A percentile compares a stretch with the other conserved stretches of the same genome.
Conservation (phyloP, 2,113 vertebrate genomes). For the Abramis brama region DNA sequence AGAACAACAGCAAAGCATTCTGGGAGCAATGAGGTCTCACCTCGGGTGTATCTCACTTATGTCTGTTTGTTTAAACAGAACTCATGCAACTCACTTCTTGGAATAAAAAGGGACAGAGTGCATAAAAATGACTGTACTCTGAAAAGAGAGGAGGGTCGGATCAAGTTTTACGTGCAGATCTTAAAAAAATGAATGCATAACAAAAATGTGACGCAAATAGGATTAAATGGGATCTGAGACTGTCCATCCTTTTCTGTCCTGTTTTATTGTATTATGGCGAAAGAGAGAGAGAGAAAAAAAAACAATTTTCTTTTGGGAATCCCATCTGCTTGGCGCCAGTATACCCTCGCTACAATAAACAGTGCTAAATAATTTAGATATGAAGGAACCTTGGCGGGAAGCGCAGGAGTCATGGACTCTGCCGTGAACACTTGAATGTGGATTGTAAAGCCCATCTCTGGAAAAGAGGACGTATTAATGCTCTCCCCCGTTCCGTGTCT, state of each 20-base stretch:
- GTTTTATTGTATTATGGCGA: slow-evolving; percentile 62
- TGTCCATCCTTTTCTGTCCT: slow-evolving; percentile 68
- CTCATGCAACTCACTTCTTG: slow-evolving; percentile 57
- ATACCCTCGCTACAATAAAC: slow-evolving; percentile 77
- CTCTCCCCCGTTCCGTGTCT: neutral
- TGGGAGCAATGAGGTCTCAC: slow-evolving; percentile 32
- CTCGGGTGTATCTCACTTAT: slow-evolving; percentile 30
- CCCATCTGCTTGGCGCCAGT: slow-evolving; percentile 71
- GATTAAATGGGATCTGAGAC: slow-evolving; percentile 52
- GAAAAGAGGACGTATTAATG: slow-evolving; percentile 46
- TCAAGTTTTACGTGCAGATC: neutral
- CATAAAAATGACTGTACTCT: slow-evolving; percentile 51
- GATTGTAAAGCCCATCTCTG: slow-evolving; percentile 63
- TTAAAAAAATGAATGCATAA: neutral
- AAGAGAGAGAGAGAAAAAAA: slow-evolving; percentile 56
- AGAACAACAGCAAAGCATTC: slow-evolving; percentile 13
- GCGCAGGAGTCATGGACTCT: slow-evolving; percentile 37
- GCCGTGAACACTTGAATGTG: slow-evolving; percentile 67
- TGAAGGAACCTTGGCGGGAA: slow-evolving; percentile 68
- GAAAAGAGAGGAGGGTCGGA: slow-evolving; percentile 12
- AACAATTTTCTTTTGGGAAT: slow-evolving; percentile 71
- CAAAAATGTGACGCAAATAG: slow-evolving; percentile 8
- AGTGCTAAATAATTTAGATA: slow-evolving; percentile 76
- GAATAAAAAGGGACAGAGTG: slow-evolving; percentile 60
- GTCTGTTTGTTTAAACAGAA: slow-evolving; percentile 60